Evolutionary conservation across 1,140 invertebrate species (phyloP).

Genomic region (Coenobita brevimanus): DNA sequence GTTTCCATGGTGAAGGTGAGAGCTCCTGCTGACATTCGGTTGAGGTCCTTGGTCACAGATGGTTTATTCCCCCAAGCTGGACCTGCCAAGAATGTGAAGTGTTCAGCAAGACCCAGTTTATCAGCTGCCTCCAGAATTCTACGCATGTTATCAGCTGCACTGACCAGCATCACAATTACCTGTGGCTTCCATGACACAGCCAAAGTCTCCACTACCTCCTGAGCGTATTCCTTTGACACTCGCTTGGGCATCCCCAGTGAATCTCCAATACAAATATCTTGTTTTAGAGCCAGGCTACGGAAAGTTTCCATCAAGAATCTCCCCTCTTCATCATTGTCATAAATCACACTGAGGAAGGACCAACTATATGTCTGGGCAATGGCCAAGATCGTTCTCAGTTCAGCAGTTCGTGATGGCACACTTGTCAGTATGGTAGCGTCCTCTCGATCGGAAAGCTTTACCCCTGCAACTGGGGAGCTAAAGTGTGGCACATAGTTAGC

Average conservation of each 20-base stretch:
- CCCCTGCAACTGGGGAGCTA: conserved; percentile 72
- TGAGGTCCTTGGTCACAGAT: conserved; percentile 39
- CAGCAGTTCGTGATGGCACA: conserved; percentile 63
- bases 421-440: conserved; percentile 63
- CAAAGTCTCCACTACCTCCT: conserved; percentile 62
- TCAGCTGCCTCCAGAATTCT: conserved; percentile 64
- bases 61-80: conserved; percentile 65
- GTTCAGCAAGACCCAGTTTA: conserved; percentile 34
- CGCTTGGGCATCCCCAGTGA: conserved; percentile 59
- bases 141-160: conserved; percentile 65
- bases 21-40: conserved; percentile 61
- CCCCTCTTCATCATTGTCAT: conserved; percentile 62
- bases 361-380: conserved; percentile 54
- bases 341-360: conserved; percentile 64
- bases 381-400: conserved; percentile 55
- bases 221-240: conserved; percentile 66
- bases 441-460: conserved; percentile 45
- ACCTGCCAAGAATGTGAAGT: conserved; percentile 64
- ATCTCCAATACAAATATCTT: conserved; percentile 65
- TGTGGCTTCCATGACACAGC: conserved; percentile 61
- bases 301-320: conserved; percentile 64
- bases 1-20: conserved; percentile 72
- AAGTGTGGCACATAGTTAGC: conserved; percentile 74
- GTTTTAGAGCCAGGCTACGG: conserved; percentile 32
- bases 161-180: conserved; percentile 65